Evolutionary conservation across 1,140 invertebrate genomes (phyloP), one percentile per base, ranked within the genome.

Genomic region (Leptinotarsa texana): DNA sequence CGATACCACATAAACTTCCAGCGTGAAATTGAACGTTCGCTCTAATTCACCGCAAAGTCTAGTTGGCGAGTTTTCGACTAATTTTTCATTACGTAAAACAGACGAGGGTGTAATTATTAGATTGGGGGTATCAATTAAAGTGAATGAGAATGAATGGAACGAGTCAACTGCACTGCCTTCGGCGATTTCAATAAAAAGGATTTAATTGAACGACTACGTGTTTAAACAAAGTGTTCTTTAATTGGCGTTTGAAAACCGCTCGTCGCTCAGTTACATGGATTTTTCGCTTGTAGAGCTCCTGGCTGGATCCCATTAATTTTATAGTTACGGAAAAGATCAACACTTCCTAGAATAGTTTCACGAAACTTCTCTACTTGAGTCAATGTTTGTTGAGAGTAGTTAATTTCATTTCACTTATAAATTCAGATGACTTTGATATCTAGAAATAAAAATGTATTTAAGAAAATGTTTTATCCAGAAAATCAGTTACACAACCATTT

Each of bases 71-170:
- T 57, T 57, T 57, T 57, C 51, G 51, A 57, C 51, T 57, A 57
- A 57, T 57, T 57, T 57, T 57, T 57, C 51, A 57, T 57, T 57
- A 57, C 15, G n/a, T 57, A 18, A 18, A 57, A 57, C 51, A 57
- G 51, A 57, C 51, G 51, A 57, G 51, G n/a, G 51, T 18, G 51
- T 57, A 57, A 57, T 57, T 57, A 57, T 57, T 57, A 57, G 51
- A n/a, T 57, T 57, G 51, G 51, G 15, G 51, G 51, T 57, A 57
- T 57, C 51, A 57, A 42, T 57, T 57, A 57, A n/a, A 57, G n/a
- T n/a, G 51, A 57, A 57, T 18, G 51, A 57, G n/a, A 57, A 57
- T 18, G 51, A 57, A 57, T 57, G 51, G 51, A 57, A 18, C 15
- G 51, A 57, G 51, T 57, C 51, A n/a, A 57, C 51, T 57, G 11